Percentiles rank a stretch among this genome's conserved stretches.
Evolutionary conservation across 2,888 invertebrate species (phyloP).

Genomic region (Drosophila planitibia): DNA sequence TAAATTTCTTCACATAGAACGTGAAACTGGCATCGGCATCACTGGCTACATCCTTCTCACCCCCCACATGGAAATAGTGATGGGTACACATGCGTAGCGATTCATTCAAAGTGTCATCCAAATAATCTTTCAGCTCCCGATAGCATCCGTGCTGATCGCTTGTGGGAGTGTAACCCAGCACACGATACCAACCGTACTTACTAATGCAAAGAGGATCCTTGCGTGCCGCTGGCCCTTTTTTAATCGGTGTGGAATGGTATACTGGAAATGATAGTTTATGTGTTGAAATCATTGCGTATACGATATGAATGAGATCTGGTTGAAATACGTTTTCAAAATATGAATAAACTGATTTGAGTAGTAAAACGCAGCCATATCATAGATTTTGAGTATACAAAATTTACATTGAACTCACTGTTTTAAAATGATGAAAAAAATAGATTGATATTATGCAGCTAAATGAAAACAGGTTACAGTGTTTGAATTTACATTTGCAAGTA

Average conservation of each 20-base stretch:
- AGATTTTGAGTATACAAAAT: too few species aligned
- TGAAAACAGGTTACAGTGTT: constrained; percentile 25
- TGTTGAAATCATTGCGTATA: not conserved
- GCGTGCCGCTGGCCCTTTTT: not conserved
- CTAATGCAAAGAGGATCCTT: not conserved
- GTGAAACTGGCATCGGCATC: not conserved
- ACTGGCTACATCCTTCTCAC: not conserved
- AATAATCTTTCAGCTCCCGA: not conserved
- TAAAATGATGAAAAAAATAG: not conserved
- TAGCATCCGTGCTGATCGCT: not conserved
- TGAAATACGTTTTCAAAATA: not conserved
- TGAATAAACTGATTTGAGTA: not conserved
- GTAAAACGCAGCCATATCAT: not conserved
- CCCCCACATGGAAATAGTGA: constrained; percentile 7
- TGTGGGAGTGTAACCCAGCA: not conserved
- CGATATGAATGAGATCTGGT: not conserved
- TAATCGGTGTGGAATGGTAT: not conserved
- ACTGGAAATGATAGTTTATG: not conserved
- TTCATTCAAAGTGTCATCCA: not conserved
- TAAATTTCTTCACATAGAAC: constrained; percentile 13
- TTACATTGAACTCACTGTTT: not conserved
- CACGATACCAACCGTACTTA: constrained; percentile 5
- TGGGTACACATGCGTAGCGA: not conserved
- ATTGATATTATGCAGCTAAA: constrained; percentile 10
- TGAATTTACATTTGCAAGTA: constrained; percentile 13